Evolutionary conservation across 1,140 invertebrate genomes (phyloP), one percentile per base, ranked within the genome.

Genomic region (Neodiprion virginianus): DNA sequence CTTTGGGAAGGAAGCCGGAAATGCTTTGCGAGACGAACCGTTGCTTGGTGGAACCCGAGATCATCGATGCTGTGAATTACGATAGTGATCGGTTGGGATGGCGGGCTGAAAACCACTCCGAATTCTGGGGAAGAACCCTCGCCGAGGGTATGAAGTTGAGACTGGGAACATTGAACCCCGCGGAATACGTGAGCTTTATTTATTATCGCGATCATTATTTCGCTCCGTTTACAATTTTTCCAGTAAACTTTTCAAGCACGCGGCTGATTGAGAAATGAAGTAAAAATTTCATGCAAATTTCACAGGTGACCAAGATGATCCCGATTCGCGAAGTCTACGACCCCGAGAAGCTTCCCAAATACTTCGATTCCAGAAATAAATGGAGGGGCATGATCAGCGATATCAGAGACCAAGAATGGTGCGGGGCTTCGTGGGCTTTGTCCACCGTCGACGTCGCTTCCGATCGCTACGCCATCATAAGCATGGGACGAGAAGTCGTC

Each of bases 391-490:
- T 90, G 48, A 94, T 98, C 49, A 91, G 93, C 0, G 89, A 88
- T 0, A 89, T 98, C 10, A 88, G 91, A 11, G 96, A 99, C 88
- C 97, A 99, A 88, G 94, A 94, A 50, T 96, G 97, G 94, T 96
- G 97, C 82, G 96, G 93, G 1, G 92, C 96, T 0, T 98, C 97
- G 1, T 99, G 97, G 97, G 97, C 96, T 0, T 91, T 98, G 53
- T 95, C 95, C 0, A 96, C 96, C 0, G 93, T 93, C 11, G 92
- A 92, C 3, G 92, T 96, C n/a, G 94, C 93, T 72, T 93, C 93
- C 65, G 95, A 96, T 82, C 92, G 94, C 80, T 95, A 92, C 78
- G 93, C 92, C 7, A 95, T 98, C 71, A 93, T 96, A 86, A 96
- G 95, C 9, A 92, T 94, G 77, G 96, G 96, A 1, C 87, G 86